A percentile compares a stretch with the other conserved stretches of the same genome.
phyloP scores from a whole-genome alignment of 2,888 invertebrate species.

The Ormia ochracea region DNA sequence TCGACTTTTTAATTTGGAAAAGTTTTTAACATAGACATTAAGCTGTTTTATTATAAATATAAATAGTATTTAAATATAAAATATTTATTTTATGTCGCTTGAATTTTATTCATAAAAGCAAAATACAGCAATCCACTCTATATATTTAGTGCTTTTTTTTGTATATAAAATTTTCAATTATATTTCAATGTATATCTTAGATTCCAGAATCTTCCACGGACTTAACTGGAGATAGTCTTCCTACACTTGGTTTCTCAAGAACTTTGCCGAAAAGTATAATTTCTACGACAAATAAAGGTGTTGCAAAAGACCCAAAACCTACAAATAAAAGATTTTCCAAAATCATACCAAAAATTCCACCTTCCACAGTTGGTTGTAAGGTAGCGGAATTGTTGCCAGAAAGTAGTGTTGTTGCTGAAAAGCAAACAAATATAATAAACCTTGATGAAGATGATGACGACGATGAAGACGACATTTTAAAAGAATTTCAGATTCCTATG shows the following conservation, averaged over 20 bases:
- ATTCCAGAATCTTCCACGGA: constrained; percentile 45
- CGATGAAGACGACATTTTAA: constrained; percentile 56
- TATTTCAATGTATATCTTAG: not conserved
- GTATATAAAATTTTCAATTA: not conserved
- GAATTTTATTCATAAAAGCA: no score
- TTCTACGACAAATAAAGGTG: constrained; percentile 34
- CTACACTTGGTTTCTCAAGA: not conserved
- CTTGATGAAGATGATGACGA: constrained; percentile 34
- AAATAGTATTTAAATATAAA: no score
- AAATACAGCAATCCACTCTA: no score
- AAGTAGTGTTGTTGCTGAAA: not conserved
- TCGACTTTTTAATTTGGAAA: no score
- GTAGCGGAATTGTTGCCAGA: not conserved
- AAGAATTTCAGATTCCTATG: constrained; percentile 39
- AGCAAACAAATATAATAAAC: not conserved
- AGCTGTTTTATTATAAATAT: no score
- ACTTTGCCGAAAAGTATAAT: constrained; percentile 37
- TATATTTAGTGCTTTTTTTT: not conserved
- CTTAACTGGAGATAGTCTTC: constrained; percentile 49
- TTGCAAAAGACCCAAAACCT: constrained; percentile 43
- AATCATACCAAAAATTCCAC: not conserved
- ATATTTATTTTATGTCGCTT: no score
- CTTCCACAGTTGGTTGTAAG: not conserved
- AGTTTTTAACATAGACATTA: no score
- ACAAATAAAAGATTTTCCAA: not conserved